Conservation (phyloP, 2,888 invertebrate genomes). For the Brachyopa scutellaris region DNA sequence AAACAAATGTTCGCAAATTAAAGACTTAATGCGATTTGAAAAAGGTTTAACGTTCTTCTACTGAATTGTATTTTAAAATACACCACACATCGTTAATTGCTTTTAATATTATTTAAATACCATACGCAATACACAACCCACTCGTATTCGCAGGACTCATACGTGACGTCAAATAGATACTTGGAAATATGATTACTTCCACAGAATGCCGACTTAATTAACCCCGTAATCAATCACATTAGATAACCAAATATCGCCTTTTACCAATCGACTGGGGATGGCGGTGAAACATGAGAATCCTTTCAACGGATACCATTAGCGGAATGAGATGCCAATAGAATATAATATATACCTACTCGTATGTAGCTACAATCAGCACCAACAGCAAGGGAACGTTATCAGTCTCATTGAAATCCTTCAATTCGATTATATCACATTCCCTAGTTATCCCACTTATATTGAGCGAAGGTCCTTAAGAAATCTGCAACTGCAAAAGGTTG, state of each 20-base stretch:
- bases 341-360: neutral
- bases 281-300: slow-evolving; percentile 49
- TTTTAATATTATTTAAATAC: neutral
- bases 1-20: slow-evolving; percentile 41
- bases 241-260: slow-evolving; percentile 40
- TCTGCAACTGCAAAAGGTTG: neutral
- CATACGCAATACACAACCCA: too few relatives aligned
- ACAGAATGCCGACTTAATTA: slow-evolving; percentile 47
- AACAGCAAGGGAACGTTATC: neutral
- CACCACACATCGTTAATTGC: slow-evolving; percentile 27
- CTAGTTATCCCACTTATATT: slow-evolving; percentile 9
- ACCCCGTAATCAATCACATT: slow-evolving; percentile 51
- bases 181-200: slow-evolving; percentile 27
- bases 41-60: too few relatives aligned
- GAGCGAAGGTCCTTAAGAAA: too few relatives aligned
- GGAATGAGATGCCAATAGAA: neutral
- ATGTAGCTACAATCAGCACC: too few relatives aligned
- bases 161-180: slow-evolving; percentile 1
- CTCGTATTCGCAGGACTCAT: neutral
- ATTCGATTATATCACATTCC: too few relatives aligned
- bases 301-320: slow-evolving; percentile 42
- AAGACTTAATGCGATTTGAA: slow-evolving; percentile 1
- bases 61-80: too few relatives aligned
- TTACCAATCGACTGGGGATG: neutral
- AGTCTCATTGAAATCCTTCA: neutral